Conservation (phyloP, 2,888 invertebrate species). For the Morpho helenor region DNA sequence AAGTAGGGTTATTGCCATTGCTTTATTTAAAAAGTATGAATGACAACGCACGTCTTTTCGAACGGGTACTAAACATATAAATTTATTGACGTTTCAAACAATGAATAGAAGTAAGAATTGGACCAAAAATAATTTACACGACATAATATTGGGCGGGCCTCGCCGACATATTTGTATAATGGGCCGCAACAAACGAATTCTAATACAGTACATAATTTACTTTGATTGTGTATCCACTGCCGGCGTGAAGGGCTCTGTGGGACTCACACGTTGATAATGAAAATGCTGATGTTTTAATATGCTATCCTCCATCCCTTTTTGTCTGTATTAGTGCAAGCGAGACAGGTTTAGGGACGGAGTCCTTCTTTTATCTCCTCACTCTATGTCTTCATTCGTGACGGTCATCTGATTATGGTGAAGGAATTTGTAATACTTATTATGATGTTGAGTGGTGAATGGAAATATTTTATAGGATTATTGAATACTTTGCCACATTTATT, state of each 20-base stretch:
- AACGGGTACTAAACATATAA: conserved; percentile 22
- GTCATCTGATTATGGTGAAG: conserved; percentile 52
- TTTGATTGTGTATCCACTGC: conserved; percentile 55
- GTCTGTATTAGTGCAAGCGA: conserved; percentile 13
- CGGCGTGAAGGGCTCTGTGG: conserved; percentile 45
- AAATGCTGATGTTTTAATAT: conserved; percentile 49
- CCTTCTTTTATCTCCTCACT: conserved; percentile 25
- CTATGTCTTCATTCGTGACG: conserved; percentile 53
- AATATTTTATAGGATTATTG: conserved; percentile 26
- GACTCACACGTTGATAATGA: conserved; percentile 70
- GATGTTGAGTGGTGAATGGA: conserved; percentile 24
- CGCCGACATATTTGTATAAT: conserved; percentile 33
- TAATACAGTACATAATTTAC: conserved; percentile 56
- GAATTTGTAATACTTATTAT: conserved; percentile 26
- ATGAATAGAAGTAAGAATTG: conserved; percentile 13
- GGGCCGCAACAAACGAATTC: conserved; percentile 40
- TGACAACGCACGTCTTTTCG: not conserved
- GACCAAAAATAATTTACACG: conserved; percentile 22
- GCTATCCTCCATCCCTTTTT: conserved; percentile 41
- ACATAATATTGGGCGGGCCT: conserved; percentile 26
- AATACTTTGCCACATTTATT: conserved; percentile 16
- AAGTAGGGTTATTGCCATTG: too few relatives aligned
- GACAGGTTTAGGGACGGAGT: conserved; percentile 19
- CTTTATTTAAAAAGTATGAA: not conserved
- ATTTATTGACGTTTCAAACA: conserved; percentile 29